Evolutionary conservation across 2,113 vertebrate species (phyloP).

Genomic region (Pedetes capensis): DNA sequence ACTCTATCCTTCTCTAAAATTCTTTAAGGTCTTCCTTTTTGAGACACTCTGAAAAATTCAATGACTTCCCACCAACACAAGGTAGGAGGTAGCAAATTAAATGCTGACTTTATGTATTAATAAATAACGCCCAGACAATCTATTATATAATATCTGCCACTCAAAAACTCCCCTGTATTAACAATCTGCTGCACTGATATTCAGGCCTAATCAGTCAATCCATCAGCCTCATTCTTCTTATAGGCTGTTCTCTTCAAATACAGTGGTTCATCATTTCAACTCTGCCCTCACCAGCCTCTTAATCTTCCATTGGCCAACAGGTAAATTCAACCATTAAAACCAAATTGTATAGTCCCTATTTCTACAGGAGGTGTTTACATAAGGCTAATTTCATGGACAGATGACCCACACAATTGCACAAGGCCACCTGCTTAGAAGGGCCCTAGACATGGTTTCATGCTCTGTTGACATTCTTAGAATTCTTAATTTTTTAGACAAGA

Average conservation of each 20-base stretch:
- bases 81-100: background rate
- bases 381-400: background rate
- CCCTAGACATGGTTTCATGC: background rate
- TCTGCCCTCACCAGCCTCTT: background rate
- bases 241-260: background rate
- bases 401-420: background rate
- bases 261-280: background rate
- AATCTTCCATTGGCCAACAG: background rate
- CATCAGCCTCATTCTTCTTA: background rate
- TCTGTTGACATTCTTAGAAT: background rate
- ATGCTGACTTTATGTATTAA: background rate
- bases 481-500: constrained; percentile 2
- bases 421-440: background rate
- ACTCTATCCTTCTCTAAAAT: background rate
- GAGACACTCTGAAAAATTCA: background rate
- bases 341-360: background rate
- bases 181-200: too few relatives aligned
- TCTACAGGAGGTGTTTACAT: background rate
- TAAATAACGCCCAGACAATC: background rate
- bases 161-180: background rate
- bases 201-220: background rate
- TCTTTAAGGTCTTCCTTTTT: background rate
- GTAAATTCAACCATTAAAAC: background rate
- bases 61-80: background rate
- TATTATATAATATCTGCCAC: background rate